Conservation (phyloP, 2,888 invertebrate species). For the Pristionchus exspectatus region DNA sequence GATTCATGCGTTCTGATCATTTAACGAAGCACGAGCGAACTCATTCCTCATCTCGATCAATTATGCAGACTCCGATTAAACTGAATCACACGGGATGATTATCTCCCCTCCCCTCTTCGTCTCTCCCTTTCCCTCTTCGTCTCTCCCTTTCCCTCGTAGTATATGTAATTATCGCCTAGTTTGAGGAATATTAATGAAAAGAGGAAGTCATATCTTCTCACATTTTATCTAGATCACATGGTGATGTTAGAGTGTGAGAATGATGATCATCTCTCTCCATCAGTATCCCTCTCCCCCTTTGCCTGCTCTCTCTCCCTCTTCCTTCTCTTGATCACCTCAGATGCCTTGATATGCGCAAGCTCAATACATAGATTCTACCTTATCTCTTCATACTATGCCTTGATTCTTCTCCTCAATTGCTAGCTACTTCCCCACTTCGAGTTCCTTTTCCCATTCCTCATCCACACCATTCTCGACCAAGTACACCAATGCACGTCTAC, state of each 20-base stretch:
- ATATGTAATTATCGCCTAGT: no score
- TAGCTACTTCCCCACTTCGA: not conserved
- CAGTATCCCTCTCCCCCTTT: not conserved
- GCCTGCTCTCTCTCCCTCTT: not conserved
- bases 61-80: conserved; percentile 44
- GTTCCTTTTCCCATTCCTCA: conserved; percentile 24
- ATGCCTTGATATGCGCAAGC: conserved; percentile 17
- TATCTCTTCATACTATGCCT: not conserved
- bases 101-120: not conserved
- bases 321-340: not conserved
- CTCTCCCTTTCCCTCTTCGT: not conserved
- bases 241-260: conserved; percentile 5
- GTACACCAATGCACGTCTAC: conserved; percentile 29
- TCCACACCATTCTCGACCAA: conserved; percentile 31
- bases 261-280: not conserved
- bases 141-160: not conserved
- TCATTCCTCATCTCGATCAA: conserved; percentile 62
- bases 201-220: not conserved
- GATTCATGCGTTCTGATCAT: conserved; percentile 78
- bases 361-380: conserved; percentile 22
- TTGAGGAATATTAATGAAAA: not conserved
- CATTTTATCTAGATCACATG: not conserved
- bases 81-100: not conserved
- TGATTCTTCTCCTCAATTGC: not conserved
- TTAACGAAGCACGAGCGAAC: conserved; percentile 77